Conservation (phyloP, 2,888 invertebrate genomes). For the Melipona bicolor region DNA sequence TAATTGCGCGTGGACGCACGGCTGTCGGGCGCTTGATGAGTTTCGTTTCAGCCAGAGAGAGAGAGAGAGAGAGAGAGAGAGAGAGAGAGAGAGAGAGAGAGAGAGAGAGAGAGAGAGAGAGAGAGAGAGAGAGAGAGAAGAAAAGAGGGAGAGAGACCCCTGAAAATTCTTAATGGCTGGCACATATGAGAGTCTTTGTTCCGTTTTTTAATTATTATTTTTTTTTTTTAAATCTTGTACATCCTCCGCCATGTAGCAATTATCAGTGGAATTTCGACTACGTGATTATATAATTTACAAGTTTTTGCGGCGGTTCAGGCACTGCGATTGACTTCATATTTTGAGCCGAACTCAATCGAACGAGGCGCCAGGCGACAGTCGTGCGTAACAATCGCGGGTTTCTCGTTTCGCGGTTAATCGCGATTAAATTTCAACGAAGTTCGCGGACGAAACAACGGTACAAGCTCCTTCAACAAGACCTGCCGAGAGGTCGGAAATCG, state of each 20-base stretch:
- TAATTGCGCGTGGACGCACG: constrained; percentile 14
- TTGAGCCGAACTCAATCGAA: constrained; percentile 41
- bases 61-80: not conserved
- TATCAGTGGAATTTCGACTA: constrained; percentile 36
- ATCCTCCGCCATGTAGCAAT: constrained; percentile 22
- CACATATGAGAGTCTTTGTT: constrained; percentile 27
- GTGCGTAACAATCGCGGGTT: not conserved
- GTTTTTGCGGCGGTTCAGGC: constrained; percentile 62
- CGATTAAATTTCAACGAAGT: constrained; percentile 32
- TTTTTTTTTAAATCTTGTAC: constrained; percentile 10
- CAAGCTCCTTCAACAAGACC: constrained; percentile 28
- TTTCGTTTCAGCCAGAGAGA: constrained; percentile 43
- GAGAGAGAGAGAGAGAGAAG: not conserved
- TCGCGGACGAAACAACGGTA: constrained; percentile 32
- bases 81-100: not conserved
- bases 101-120: no score
- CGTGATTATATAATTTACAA: constrained; percentile 43
- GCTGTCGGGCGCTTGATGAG: constrained; percentile 29
- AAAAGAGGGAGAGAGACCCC: constrained; percentile 23
- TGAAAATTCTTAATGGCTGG: constrained; percentile 25
- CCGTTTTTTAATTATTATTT: constrained; percentile 8
- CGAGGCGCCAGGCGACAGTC: constrained; percentile 32
- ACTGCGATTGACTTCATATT: constrained; percentile 69
- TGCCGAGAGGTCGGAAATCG: constrained; percentile 40
- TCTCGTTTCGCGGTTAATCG: not conserved